Evolutionary conservation across 92 coral and sea anemone species (phyloP).

Genomic region (Zoanthus gigantus): DNA sequence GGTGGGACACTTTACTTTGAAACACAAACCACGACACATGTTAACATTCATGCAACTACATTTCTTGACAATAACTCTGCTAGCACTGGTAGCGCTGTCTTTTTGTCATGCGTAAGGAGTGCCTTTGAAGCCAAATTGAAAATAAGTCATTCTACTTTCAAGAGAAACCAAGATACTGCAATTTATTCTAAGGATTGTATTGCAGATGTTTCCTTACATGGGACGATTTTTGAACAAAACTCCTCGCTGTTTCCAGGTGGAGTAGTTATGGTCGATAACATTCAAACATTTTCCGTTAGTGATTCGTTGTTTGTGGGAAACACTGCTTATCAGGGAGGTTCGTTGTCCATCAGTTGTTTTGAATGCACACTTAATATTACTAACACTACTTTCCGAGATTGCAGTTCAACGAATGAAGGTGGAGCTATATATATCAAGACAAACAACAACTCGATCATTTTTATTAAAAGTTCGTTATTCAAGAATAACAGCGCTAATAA

Average conservation of each 20-base stretch:
- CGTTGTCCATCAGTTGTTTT: neutral
- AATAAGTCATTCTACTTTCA: conserved; percentile 1
- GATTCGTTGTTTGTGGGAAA: conserved; percentile 27
- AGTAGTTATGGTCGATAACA: neutral
- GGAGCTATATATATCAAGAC: conserved; percentile 17
- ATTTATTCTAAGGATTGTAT: neutral
- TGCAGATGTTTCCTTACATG: neutral
- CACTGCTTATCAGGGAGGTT: conserved; percentile 20
- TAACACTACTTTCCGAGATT: conserved; percentile 33
- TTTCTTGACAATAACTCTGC: conserved; percentile 2
- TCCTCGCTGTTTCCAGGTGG: neutral
- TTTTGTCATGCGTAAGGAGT: neutral
- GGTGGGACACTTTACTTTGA: conserved; percentile 34
- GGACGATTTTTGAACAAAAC: conserved; percentile 3
- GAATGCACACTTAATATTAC: conserved; percentile 8
- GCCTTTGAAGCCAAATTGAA: neutral
- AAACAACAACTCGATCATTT: neutral
- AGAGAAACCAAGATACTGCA: conserved; percentile 17
- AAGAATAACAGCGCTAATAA: conserved; percentile 2
- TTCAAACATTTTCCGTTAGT: neutral
- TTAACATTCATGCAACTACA: neutral
- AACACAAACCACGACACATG: neutral
- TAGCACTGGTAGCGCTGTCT: neutral
- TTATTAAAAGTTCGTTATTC: conserved; percentile 18
- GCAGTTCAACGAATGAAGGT: conserved; percentile 9